phyloP scores from a whole-genome alignment of 2,113 vertebrate genomes.

The Semnornis frantzii region DNA sequence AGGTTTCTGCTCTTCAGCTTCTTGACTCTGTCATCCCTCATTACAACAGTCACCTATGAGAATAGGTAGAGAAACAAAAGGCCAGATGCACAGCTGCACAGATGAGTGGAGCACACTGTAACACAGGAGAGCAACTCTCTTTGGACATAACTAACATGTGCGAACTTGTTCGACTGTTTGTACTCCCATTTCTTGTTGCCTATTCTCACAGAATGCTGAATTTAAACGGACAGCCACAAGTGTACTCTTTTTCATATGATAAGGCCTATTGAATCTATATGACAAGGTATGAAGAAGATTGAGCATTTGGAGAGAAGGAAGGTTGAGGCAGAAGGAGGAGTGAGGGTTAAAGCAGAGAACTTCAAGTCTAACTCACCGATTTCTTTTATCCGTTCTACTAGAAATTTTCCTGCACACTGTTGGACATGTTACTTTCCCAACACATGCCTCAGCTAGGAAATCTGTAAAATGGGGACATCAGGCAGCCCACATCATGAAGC shows the following conservation, averaged over 20 bases:
- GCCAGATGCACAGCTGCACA: constrained; percentile 59
- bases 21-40: constrained; percentile 10
- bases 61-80: constrained; percentile 62
- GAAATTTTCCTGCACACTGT: background rate
- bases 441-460: background rate
- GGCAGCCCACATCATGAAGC: background rate
- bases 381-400: background rate
- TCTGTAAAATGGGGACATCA: background rate
- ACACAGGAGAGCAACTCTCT: constrained; percentile 52
- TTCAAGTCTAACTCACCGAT: background rate
- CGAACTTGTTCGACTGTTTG: constrained; percentile 45
- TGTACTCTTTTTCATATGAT: background rate
- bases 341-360: background rate
- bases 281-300: background rate
- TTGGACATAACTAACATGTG: constrained; percentile 34
- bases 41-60: constrained; percentile 54
- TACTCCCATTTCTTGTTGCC: constrained; percentile 11
- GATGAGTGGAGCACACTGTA: constrained; percentile 39
- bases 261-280: background rate
- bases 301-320: background rate
- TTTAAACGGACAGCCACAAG: background rate
- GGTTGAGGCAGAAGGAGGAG: background rate
- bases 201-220: background rate
- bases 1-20: constrained; percentile 14
- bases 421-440: background rate